These are phyloP conservation scores for Poeciliopsis turneri DNA, from an alignment of 2,797 vertebrate species.

Conservation along the genomic window DNA sequence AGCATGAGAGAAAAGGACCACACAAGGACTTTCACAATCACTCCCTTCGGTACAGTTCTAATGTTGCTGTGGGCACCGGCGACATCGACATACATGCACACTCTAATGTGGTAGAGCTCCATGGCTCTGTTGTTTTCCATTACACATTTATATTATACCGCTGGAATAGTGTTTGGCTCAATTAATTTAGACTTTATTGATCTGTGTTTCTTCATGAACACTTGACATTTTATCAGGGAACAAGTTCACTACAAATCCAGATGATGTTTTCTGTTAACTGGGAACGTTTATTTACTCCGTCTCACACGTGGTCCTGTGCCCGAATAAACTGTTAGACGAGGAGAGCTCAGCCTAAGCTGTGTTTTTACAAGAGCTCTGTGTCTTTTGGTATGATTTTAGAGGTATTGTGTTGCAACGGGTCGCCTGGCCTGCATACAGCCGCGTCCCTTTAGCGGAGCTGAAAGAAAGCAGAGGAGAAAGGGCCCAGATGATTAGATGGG, in stretches of 20 bases:
- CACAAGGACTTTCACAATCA: slow-evolving; percentile 62
- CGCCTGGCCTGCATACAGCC: slow-evolving; percentile 44
- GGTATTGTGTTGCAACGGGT: slow-evolving; percentile 65
- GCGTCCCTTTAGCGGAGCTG: slow-evolving; percentile 25
- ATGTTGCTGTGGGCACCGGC: slow-evolving; percentile 48
- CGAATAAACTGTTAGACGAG: slow-evolving; percentile 15
- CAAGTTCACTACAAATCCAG: not conserved
- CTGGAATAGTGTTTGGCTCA: slow-evolving; percentile 27
- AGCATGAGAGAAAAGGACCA: slow-evolving; percentile 68
- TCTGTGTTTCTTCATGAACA: not conserved
- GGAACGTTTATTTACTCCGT: slow-evolving; percentile 10
- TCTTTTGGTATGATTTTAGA: slow-evolving; percentile 26
- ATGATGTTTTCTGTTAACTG: not conserved
- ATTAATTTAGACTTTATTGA: slow-evolving; percentile 26
- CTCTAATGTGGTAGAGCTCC: slow-evolving; percentile 11
- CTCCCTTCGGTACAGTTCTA: slow-evolving; percentile 50
- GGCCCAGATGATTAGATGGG: slow-evolving; percentile 63
- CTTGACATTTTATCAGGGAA: not conserved
- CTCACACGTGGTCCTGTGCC: not conserved
- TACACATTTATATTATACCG: slow-evolving; percentile 31
- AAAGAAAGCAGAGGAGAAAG: slow-evolving; percentile 54
- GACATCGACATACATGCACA: slow-evolving; percentile 45
- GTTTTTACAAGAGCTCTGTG: not conserved
- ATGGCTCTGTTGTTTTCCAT: slow-evolving; percentile 6
- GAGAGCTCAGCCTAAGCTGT: not conserved